These are phyloP conservation scores for Diarsia mendica DNA, from an alignment of 2,888 invertebrate species.

Conservation along the genomic window DNA sequence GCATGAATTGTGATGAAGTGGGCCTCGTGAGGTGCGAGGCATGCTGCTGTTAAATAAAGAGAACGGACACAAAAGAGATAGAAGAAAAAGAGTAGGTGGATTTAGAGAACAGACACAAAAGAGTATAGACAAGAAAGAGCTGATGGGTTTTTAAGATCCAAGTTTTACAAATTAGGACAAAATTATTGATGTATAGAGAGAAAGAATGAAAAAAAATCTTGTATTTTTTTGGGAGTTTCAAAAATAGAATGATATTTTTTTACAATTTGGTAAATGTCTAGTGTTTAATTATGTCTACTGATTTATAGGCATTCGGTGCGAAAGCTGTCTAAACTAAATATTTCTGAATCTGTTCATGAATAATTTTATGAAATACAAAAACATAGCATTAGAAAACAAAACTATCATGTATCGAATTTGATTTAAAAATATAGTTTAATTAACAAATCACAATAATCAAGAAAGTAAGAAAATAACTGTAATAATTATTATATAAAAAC, in stretches of 20 bases:
- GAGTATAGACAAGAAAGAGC: too few relatives aligned
- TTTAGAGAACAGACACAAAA: too few relatives aligned
- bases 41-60: constrained; percentile 91
- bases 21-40: constrained; percentile 97
- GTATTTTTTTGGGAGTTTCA: too few relatives aligned
- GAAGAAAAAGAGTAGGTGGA: neutral
- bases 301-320: too few relatives aligned
- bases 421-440: constrained; percentile 1
- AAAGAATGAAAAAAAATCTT: too few relatives aligned
- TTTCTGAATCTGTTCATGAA: neutral
- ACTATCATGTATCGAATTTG: neutral
- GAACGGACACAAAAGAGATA: neutral
- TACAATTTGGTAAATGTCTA: neutral
- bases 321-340: neutral
- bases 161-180: constrained; percentile 25
- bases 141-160: neutral
- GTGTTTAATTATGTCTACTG: neutral
- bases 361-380: constrained; percentile 15
- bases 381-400: neutral
- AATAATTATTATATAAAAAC: constrained; percentile 16
- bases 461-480: neutral
- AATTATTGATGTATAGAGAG: constrained; percentile 26
- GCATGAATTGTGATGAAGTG: constrained; percentile 98
- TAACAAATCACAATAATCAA: constrained; percentile 25
- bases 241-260: constrained; percentile 19